A percentile compares a stretch with the other conserved stretches of the same genome.
Evolutionary conservation across 2,797 vertebrate genomes (phyloP).

Genomic region (Nyctibius grandis): DNA sequence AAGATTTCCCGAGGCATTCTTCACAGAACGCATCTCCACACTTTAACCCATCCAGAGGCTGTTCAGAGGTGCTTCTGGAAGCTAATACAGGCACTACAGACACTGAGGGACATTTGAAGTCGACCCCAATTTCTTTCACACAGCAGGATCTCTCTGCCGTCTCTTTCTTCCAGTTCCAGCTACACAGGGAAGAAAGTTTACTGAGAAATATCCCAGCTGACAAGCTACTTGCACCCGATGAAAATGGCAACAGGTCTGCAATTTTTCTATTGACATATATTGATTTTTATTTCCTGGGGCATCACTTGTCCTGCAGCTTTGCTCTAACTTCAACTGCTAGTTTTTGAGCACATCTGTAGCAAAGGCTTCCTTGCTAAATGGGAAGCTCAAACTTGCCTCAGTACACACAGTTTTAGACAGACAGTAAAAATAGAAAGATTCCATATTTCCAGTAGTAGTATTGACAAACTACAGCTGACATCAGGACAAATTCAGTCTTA

Average conservation of each 20-base stretch:
- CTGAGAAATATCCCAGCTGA: conserved; percentile 65
- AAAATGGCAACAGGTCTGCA: conserved; percentile 74
- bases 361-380: not conserved
- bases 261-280: not conserved
- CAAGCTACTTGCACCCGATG: conserved; percentile 71
- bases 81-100: not conserved
- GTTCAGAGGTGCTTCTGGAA: not conserved
- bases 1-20: not conserved
- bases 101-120: not conserved
- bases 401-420: not conserved
- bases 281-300: not conserved
- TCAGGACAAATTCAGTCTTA: not conserved
- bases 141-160: conserved; percentile 47
- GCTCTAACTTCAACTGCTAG: not conserved
- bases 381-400: not conserved
- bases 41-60: not conserved
- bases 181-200: conserved; percentile 72
- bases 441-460: rapidly evolving
- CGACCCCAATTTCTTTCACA: rapidly evolving
- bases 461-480: not conserved
- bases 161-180: conserved; percentile 80
- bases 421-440: rapidly evolving
- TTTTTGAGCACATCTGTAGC: not conserved
- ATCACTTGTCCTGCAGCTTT: not conserved
- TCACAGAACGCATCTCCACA: not conserved